A percentile compares a stretch with the other conserved stretches of the same genome.
These are phyloP conservation scores for Nymphalis urticae DNA, from an alignment of 2,888 invertebrate species.

Conservation along the genomic window DNA sequence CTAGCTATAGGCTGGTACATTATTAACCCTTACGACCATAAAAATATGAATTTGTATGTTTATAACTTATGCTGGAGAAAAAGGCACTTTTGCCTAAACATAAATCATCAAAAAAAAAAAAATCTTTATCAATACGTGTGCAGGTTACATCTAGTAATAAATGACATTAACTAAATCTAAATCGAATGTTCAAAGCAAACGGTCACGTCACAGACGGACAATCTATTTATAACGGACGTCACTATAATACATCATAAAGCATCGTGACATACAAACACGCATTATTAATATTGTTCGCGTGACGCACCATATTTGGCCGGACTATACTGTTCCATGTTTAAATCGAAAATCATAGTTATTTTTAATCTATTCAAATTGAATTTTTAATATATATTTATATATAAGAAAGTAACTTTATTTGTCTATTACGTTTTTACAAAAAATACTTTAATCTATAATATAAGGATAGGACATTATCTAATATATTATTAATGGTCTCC, in stretches of 20 bases:
- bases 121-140: too few relatives aligned
- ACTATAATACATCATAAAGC: slow-evolving; percentile 27
- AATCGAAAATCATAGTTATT: slow-evolving; percentile 15
- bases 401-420: too few relatives aligned
- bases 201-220: slow-evolving; percentile 4
- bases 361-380: neutral
- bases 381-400: neutral
- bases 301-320: slow-evolving; percentile 50
- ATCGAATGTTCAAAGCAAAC: neutral
- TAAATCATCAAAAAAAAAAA: neutral
- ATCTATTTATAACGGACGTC: slow-evolving; percentile 21
- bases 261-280: slow-evolving; percentile 46
- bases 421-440: too few relatives aligned
- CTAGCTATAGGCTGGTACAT: too few relatives aligned
- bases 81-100: too few relatives aligned
- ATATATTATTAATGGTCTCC: too few relatives aligned
- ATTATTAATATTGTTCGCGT: slow-evolving; percentile 49
- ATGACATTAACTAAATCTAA: neutral
- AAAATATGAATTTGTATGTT: too few relatives aligned
- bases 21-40: too few relatives aligned
- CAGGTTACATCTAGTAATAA: neutral
- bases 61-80: too few relatives aligned
- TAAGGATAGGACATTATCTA: too few relatives aligned
- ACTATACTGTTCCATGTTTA: slow-evolving; percentile 39
- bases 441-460: too few relatives aligned